These are phyloP conservation scores for Ceramica pisi DNA, from an alignment of 2,888 invertebrate genomes.

Conservation along the genomic window DNA sequence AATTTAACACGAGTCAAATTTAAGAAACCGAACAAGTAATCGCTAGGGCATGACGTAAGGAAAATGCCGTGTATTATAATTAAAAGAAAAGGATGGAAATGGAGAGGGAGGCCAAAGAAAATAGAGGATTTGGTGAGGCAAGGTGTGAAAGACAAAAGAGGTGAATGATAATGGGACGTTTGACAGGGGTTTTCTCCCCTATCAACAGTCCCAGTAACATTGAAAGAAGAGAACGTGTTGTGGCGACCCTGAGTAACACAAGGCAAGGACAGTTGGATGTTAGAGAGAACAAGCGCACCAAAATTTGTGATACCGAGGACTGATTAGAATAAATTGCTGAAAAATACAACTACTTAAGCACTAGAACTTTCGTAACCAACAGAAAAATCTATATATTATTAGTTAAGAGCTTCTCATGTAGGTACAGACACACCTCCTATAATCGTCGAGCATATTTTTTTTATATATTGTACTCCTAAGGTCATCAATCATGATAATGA, in stretches of 20 bases:
- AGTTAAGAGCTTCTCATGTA: no score
- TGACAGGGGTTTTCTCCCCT: no score
- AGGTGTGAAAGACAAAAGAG: no score
- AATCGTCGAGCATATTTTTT: background rate
- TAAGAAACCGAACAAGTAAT: background rate
- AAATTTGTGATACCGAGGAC: background rate
- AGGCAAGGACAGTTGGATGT: no score
- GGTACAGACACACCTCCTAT: conserved; percentile 10
- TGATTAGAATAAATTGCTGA: background rate
- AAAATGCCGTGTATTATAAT: no score
- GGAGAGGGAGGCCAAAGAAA: background rate
- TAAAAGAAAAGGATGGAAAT: background rate
- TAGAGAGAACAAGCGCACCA: no score
- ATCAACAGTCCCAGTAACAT: no score
- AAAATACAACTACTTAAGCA: background rate
- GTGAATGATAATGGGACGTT: background rate
- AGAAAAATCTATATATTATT: background rate
- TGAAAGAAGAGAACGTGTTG: no score
- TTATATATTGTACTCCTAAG: background rate
- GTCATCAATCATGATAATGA: conserved; percentile 24
- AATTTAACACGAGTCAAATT: background rate
- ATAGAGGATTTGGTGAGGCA: background rate
- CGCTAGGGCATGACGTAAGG: background rate
- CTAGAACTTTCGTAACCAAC: background rate
- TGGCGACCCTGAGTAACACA: no score